Base-by-base conservation (phyloP, 2,888 invertebrate species). In the Gari tellinella region DNA sequence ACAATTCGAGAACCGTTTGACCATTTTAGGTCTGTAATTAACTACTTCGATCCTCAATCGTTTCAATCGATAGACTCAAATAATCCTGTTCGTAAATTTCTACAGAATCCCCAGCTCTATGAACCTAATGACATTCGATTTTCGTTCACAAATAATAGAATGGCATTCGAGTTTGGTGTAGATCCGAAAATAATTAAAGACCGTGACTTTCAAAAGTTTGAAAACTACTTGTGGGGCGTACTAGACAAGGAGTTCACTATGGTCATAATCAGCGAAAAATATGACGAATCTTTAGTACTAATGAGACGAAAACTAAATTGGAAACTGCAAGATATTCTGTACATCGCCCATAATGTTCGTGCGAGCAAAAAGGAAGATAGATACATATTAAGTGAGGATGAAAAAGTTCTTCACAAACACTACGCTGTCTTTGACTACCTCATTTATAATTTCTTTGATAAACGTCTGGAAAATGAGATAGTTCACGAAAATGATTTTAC, bases 231-330 rank as follows among this genome's bases (percentile, higher is more conserved):
- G 17, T n/a, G 52, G 10, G 40, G 60, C 7, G 69, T 64, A 15
- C 23, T 77, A 25, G 65, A 72, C 31, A 49, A 61, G 31, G 56
- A 64, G 7, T 77, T 77, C 53, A 40, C 21, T 1, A 51, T 77
- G 1, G 76, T 77, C 1, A 55, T 77, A 10, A n/a, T 65, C n/a
- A 60, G 61, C 15, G 72, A 77, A 37, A 37, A 17, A 14, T 68
- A 67, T n/a, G 76, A 77, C 56, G 76, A 68, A 45, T 72, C 72
- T 7, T 49, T 77, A 14, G 57, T 77, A n/a, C 19, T 77, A 45
- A 55, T 72, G 41, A 63, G 43, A 57, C n/a, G 72, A 15, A 45
- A 56, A 19, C 53, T 77, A n/a, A 49, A 62, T 14, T 72, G 72
- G 76, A 46, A 60, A 5, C 41, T 72, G 12, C 43, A 65, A 8